Percentiles rank a stretch among this genome's conserved stretches.
Evolutionary conservation across 2,888 invertebrate species (phyloP).

Genomic region (Ectobius pallidus): DNA sequence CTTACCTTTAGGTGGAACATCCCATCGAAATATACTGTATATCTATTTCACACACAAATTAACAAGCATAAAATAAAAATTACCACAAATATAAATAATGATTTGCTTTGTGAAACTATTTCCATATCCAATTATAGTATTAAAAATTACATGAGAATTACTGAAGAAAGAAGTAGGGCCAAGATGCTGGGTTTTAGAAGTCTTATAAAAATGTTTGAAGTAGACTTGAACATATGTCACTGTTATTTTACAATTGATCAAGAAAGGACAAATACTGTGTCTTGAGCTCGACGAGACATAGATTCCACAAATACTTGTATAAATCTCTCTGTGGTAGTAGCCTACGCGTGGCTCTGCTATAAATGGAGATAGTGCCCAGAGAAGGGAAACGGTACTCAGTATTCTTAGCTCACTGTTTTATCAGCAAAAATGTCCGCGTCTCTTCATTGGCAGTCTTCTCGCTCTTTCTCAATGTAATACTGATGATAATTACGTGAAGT

Average conservation of each 20-base stretch:
- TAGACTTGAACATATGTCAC: too few relatives aligned
- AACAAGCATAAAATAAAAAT: too few relatives aligned
- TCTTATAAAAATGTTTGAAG: too few relatives aligned
- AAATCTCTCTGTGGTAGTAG: neutral
- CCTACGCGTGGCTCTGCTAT: slow-evolving; percentile 11
- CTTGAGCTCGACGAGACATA: neutral
- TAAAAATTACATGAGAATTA: too few relatives aligned
- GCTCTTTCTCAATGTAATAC: neutral
- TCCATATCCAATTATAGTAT: too few relatives aligned
- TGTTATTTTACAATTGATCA: neutral
- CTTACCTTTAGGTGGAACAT: too few relatives aligned
- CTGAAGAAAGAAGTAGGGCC: too few relatives aligned
- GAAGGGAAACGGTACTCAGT: neutral
- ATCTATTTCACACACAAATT: too few relatives aligned
- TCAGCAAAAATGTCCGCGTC: neutral
- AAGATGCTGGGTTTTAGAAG: too few relatives aligned
- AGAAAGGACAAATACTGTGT: neutral
- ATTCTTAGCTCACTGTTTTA: neutral
- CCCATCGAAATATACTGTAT: too few relatives aligned
- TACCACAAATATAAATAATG: too few relatives aligned
- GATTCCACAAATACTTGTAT: neutral
- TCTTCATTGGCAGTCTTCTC: slow-evolving; percentile 3
- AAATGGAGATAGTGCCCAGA: neutral
- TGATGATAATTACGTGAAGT: neutral
- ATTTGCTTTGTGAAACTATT: too few relatives aligned